Base-by-base conservation (phyloP, 2,888 invertebrate species). In the Oxyteleia sp. region DNA sequence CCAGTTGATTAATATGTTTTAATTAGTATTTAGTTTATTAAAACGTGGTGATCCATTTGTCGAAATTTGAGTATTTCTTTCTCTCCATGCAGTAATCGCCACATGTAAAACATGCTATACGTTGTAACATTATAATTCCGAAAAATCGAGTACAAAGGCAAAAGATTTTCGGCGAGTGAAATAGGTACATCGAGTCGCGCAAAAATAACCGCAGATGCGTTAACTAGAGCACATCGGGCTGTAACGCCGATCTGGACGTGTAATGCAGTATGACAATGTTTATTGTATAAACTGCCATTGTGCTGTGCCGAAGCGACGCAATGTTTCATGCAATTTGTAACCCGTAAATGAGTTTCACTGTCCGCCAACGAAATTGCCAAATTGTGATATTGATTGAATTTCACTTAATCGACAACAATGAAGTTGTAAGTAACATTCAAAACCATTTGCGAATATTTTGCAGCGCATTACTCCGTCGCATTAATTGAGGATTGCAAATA, bases 301-400 rank as follows among this genome's bases (percentile, higher is more conserved):
- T 18, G 35, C 26, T 57, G 49, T 26, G 4, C 23, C 16, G 15
- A 45, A 51, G 68, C 53, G 68, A 78, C 43, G 68, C 61, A 61
- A 35, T 68, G 53, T 61, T 78, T 61, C 68, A 41, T 61, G 16
- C 76, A 68, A 68, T 78, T 78, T 68, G 68, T 53, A 51, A 43
- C 61, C 61, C 47, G 61, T 68, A 78, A 68, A 78, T 53, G 53
- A 68, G 35, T 68, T 43, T 35, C 32, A 32, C 59, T 49, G 61
- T 78, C 43, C 51, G 13, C 13, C 49, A 23, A 43, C 51, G 38
- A 15, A 59, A 49, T 66, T 23, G 55, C 61, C 49, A 74, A 63
- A 74, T 63, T 35, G 43, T 66, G 47, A 66, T 57, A 63, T 20
- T 75, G 75, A 75, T 75, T 45, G 47, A 66, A 57, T 55, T 41